A percentile compares a stretch with the other conserved stretches of the same genome.
Conservation (phyloP, 2,797 vertebrate species). For the Pangasius krempfi region DNA sequence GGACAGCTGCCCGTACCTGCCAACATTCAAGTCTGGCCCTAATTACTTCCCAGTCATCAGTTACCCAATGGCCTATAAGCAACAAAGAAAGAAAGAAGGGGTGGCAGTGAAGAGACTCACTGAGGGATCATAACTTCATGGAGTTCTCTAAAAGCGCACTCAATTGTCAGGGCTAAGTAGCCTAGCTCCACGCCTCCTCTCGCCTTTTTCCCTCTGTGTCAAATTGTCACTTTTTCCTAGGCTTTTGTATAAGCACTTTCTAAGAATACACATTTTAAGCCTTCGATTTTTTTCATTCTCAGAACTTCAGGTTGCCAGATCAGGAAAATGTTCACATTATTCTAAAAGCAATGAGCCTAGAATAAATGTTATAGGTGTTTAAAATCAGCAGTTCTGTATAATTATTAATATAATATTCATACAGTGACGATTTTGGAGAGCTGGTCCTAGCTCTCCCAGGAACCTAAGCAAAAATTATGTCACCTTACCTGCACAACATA, state of each 20-base stretch:
- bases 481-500: neutral
- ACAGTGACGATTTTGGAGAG: neutral
- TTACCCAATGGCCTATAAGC: slow-evolving; percentile 58
- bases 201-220: neutral
- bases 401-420: neutral
- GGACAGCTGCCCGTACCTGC: slow-evolving; percentile 66
- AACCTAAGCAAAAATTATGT: neutral
- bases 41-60: slow-evolving; percentile 68
- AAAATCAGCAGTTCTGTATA: neutral
- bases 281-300: neutral
- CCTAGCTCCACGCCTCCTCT: slow-evolving; percentile 23
- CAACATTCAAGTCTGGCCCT: slow-evolving; percentile 62
- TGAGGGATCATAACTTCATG: slow-evolving; percentile 61
- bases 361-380: neutral
- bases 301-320: neutral
- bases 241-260: neutral
- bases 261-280: neutral
- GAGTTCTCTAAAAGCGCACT: slow-evolving; percentile 54
- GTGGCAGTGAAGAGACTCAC: slow-evolving; percentile 52
- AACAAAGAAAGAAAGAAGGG: slow-evolving; percentile 54
- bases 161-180: slow-evolving; percentile 58
- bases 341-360: neutral
- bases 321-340: neutral
- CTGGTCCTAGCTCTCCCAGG: neutral
- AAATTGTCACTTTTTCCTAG: slow-evolving; percentile 12